phyloP scores from a whole-genome alignment of 2,888 invertebrate genomes.

The Dorcus hopei region DNA sequence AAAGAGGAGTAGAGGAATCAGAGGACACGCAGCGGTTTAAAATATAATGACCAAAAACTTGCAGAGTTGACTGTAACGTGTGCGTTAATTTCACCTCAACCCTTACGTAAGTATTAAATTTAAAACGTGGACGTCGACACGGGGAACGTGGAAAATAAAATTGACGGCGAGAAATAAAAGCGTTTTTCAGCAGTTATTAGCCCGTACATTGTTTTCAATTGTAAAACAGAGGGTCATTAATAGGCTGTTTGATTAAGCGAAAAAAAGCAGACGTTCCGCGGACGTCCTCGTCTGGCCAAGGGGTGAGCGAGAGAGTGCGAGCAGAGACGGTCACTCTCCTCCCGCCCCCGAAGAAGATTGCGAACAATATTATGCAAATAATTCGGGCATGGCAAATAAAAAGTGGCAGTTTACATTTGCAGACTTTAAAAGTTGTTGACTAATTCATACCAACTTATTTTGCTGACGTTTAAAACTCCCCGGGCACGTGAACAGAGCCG shows the following conservation, averaged over 20 bases:
- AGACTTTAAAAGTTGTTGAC: slow-evolving; percentile 47
- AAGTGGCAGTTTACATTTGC: slow-evolving; percentile 47
- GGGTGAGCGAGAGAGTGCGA: background rate
- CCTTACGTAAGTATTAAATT: no score
- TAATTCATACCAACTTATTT: slow-evolving; percentile 47
- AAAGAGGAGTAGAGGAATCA: no score
- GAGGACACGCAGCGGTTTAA: no score
- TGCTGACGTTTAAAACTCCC: slow-evolving; percentile 39
- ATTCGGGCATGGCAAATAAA: slow-evolving; percentile 44
- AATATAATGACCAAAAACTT: no score
- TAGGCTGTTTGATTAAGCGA: slow-evolving; percentile 21
- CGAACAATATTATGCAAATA: slow-evolving; percentile 45
- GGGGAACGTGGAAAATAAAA: background rate
- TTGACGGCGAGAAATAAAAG: background rate
- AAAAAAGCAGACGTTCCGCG: slow-evolving; percentile 9
- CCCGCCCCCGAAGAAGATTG: slow-evolving; percentile 35
- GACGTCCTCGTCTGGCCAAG: slow-evolving; percentile 5
- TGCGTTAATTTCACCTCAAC: no score
- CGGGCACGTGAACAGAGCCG: slow-evolving; percentile 28
- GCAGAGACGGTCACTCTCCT: background rate
- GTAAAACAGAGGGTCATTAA: slow-evolving; percentile 29
- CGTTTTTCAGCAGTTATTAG: slow-evolving; percentile 20
- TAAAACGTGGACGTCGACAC: no score
- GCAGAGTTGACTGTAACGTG: no score
- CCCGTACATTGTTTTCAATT: slow-evolving; percentile 30